Evolutionary conservation across 2,888 invertebrate species (phyloP), one percentile per base, ranked within the genome.

Genomic region (Villa cingulata): DNA sequence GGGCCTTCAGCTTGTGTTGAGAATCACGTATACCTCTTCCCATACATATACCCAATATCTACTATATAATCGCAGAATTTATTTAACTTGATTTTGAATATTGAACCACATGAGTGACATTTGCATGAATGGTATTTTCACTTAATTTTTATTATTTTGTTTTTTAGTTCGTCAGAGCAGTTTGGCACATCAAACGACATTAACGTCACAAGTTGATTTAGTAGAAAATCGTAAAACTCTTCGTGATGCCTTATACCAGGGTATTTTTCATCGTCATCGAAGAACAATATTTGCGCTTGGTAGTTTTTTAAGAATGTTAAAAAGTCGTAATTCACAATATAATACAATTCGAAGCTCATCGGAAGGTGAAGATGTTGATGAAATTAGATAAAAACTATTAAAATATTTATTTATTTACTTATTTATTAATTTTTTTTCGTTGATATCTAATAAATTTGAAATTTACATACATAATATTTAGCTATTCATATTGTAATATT

Each of bases 231-330:
- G 83, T 56, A 83, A 83, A 66, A 80, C 82, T 43, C 63, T 80
- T 53, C 72, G 83, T 54, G 83, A 83, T 63, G 82, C 83, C 52
- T 70, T 83, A 57, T 83, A 83, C 65, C 81, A 83, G 69, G 83
- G 83, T 66, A 83, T 83, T 62, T 81, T 83, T 65, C 82, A 83
- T 71, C 77, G 82, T 56, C 83, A 83, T 68, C 72, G 83, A 54
- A 73, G 82, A 62, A 83, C 82, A 51, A 83, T 83, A 57, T 83
- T 83, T 62, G 83, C 83, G 9, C 75, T 83, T 47, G 83, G 83
- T 44, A 83, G 83, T 42, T 83, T 83, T 63, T 70, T 83, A 50
- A 74, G 83, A 54, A 83, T 83, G 83, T 67, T 83, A 55, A 76
- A 80, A 58, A 80, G 78, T 62, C 81, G 81, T 65, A 82, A 82